These are phyloP conservation scores for Condylura cristata DNA, from an alignment of 2,113 vertebrate species.

Conservation along the genomic window DNA sequence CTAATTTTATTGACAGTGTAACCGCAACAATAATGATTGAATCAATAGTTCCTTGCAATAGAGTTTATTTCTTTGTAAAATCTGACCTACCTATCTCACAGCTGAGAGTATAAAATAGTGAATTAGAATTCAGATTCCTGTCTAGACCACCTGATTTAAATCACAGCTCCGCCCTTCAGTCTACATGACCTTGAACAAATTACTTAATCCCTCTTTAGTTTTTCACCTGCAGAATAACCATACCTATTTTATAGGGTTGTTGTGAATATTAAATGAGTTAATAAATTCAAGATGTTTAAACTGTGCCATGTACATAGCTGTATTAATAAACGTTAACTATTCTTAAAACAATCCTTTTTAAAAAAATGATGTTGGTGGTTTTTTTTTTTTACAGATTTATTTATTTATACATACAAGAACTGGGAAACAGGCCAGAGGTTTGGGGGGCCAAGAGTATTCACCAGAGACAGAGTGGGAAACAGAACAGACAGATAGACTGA, in stretches of 20 bases:
- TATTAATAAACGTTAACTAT: not conserved
- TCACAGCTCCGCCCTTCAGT: not conserved
- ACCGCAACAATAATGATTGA: not conserved
- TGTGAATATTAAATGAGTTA: not conserved
- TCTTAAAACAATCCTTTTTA: no score
- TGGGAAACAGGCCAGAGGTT: no score
- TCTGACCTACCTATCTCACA: not conserved
- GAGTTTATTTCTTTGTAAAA: conserved; percentile 9
- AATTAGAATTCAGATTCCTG: not conserved
- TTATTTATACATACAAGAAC: no score
- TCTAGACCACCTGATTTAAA: not conserved
- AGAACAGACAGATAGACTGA: no score
- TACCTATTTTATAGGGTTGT: not conserved
- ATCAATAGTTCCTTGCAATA: not conserved
- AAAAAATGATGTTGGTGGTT: no score
- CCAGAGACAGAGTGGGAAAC: no score
- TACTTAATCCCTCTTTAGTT: not conserved
- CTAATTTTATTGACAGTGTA: conserved; percentile 3
- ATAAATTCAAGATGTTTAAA: not conserved
- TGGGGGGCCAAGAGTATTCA: no score
- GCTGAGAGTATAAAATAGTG: not conserved
- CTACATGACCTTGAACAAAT: not conserved
- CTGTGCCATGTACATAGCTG: not conserved
- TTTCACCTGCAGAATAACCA: not conserved
- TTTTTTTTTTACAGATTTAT: no score